phyloP scores from a whole-genome alignment of 2,888 invertebrate species.

The Apodemia hepburni region DNA sequence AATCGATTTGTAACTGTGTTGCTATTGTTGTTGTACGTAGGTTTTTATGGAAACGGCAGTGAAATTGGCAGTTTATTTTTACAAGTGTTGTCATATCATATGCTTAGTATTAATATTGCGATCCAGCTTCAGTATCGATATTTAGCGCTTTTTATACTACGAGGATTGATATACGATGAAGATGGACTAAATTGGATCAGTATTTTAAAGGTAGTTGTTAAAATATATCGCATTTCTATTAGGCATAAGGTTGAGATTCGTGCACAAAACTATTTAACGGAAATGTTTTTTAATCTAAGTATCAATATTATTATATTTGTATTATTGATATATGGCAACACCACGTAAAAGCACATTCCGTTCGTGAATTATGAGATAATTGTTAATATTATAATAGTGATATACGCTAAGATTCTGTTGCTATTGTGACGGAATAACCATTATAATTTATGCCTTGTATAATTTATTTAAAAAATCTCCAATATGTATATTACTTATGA shows the following conservation, averaged over 20 bases:
- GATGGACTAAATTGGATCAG: conserved; percentile 44
- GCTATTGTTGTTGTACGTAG: conserved; percentile 56
- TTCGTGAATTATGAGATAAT: conserved; percentile 51
- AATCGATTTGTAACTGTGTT: conserved; percentile 21
- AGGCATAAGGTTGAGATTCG: conserved; percentile 50
- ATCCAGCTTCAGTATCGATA: conserved; percentile 48
- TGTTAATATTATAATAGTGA: conserved; percentile 38
- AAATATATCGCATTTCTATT: conserved; percentile 51
- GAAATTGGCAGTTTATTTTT: conserved; percentile 42
- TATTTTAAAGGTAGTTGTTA: conserved; percentile 54
- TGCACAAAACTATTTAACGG: conserved; percentile 71
- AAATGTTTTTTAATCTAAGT: conserved; percentile 50
- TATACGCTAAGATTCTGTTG: conserved; percentile 13
- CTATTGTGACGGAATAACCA: not conserved
- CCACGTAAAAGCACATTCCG: conserved; percentile 71
- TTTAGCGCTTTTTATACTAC: conserved; percentile 37
- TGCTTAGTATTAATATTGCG: conserved; percentile 47
- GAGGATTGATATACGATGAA: conserved; percentile 25
- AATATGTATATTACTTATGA: not conserved
- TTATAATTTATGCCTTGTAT: not conserved
- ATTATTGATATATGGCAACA: conserved; percentile 49
- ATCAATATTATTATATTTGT: conserved; percentile 45
- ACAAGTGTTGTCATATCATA: conserved; percentile 59
- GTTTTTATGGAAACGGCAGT: conserved; percentile 37
- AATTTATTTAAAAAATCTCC: not conserved